phyloP scores from a whole-genome alignment of 2,113 vertebrate species.

The Daubentonia madagascariensis region DNA sequence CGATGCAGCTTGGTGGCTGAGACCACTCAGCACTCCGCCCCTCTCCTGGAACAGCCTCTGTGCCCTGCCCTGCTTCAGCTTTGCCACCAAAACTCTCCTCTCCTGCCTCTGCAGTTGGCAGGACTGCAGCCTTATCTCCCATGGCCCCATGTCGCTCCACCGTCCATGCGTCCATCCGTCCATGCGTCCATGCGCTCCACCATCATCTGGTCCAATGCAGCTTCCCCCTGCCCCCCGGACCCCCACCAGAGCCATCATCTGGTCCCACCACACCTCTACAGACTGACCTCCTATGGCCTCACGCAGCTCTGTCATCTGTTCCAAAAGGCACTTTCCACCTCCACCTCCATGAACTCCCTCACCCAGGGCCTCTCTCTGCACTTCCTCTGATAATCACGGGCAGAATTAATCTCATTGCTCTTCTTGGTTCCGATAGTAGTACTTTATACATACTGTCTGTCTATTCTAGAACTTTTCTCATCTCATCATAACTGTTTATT shows the following conservation, averaged over 20 bases:
- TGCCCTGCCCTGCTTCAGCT: not conserved
- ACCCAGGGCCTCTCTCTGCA: not conserved
- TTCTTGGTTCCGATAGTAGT: not conserved
- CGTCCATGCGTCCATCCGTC: not conserved
- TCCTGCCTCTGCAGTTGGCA: not conserved
- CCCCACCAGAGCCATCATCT: not conserved
- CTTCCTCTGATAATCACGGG: not conserved
- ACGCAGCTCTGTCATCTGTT: not conserved
- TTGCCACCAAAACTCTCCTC: not conserved
- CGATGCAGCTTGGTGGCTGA: not conserved
- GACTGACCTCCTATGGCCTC: not conserved
- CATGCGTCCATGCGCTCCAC: too few relatives aligned
- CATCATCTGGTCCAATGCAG: not conserved
- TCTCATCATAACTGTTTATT: not conserved
- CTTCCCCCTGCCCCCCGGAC: accelerated
- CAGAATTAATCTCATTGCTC: not conserved
- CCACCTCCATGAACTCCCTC: not conserved
- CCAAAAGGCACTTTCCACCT: not conserved
- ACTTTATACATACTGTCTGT: not conserved
- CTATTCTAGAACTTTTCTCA: not conserved
- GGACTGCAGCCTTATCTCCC: not conserved
- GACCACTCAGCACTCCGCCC: not conserved
- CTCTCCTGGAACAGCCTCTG: not conserved
- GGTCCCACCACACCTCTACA: not conserved
- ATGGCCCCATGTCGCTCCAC: accelerated